phyloP scores from a whole-genome alignment of 2,797 vertebrate genomes.

The Lepilemur ruficaudatus region DNA sequence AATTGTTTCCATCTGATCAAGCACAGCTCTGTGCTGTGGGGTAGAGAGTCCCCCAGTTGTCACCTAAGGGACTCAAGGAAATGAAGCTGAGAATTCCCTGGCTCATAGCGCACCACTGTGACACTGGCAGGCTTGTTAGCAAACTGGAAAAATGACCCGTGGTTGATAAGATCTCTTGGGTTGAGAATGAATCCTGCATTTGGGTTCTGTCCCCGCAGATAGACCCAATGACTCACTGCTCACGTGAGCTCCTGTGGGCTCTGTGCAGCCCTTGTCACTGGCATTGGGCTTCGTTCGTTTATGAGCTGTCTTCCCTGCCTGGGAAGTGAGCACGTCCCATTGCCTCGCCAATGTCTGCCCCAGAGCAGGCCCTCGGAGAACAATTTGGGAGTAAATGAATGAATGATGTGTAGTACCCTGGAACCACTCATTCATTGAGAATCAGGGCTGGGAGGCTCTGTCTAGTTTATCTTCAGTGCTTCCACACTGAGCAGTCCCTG shows the following conservation, averaged over 20 bases:
- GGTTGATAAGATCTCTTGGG: constrained; percentile 2
- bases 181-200: neutral
- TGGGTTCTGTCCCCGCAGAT: neutral
- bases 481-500: accelerated
- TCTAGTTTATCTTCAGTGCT: neutral
- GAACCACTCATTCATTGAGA: neutral
- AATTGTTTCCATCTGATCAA: neutral
- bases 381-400: neutral
- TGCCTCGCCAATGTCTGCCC: neutral
- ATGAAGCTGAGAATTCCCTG: neutral
- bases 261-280: neutral
- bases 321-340: accelerated
- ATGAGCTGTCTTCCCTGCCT: neutral
- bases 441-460: neutral
- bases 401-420: neutral
- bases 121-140: constrained; percentile 27
- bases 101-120: neutral
- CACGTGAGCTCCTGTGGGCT: accelerated
- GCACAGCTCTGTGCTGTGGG: neutral
- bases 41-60: neutral
- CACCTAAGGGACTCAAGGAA: constrained; percentile 20
- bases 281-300: neutral
- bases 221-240: neutral
- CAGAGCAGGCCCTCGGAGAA: neutral
- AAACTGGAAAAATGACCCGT: neutral